These are phyloP conservation scores for Alcis repandata DNA, from an alignment of 2,888 invertebrate genomes.

Conservation along the genomic window DNA sequence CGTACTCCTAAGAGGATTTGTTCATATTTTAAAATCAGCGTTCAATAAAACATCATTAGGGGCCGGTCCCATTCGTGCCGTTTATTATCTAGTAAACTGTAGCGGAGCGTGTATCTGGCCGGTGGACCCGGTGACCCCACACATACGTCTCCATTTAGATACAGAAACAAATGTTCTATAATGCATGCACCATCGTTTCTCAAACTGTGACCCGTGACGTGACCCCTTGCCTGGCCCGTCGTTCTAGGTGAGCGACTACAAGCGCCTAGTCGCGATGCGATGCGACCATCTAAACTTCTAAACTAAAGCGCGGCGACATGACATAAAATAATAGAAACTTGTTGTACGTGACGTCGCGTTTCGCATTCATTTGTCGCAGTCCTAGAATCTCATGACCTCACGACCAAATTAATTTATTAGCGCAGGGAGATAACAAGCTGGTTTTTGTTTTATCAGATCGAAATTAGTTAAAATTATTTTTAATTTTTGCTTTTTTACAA, in stretches of 20 bases:
- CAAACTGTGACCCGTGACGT: too few species aligned
- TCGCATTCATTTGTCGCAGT: too few species aligned
- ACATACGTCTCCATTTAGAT: slow-evolving; percentile 24
- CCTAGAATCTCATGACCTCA: too few species aligned
- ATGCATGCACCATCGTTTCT: slow-evolving; percentile 3
- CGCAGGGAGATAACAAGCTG: too few species aligned
- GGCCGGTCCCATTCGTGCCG: slow-evolving; percentile 3
- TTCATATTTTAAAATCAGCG: slow-evolving; percentile 12
- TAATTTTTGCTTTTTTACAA: too few species aligned
- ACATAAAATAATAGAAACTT: too few species aligned
- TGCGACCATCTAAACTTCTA: neutral
- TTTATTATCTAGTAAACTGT: slow-evolving; percentile 18
- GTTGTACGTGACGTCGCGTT: too few species aligned
- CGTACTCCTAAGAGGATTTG: slow-evolving; percentile 5
- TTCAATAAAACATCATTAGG: slow-evolving; percentile 29
- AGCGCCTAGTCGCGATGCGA: neutral
- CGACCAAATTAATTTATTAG: too few species aligned
- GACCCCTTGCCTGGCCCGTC: neutral
- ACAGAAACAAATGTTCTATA: slow-evolving; percentile 29
- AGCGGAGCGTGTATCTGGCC: slow-evolving; percentile 1
- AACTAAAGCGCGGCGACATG: too few species aligned
- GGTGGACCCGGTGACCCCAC: slow-evolving; percentile 14
- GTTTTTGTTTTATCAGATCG: too few species aligned
- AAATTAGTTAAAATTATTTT: too few species aligned
- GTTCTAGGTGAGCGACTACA: neutral